phyloP scores from a whole-genome alignment of 1,140 invertebrate genomes.

The Proctacanthus coquilletti region DNA sequence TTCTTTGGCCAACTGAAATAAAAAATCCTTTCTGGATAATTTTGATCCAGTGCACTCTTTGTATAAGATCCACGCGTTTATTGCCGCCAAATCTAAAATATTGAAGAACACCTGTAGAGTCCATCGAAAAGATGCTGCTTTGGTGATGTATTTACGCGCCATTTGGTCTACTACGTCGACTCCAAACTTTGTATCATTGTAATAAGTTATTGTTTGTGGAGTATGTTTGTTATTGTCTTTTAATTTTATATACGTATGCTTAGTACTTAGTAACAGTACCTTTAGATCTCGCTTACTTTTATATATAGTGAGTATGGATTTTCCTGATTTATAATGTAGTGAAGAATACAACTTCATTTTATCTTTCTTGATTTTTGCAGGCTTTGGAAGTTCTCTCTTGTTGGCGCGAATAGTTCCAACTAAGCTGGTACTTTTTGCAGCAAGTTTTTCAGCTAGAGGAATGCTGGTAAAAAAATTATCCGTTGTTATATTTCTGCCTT shows the following conservation, averaged over 20 bases:
- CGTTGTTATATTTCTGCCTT: slow-evolving; percentile 15
- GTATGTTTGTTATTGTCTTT: slow-evolving; percentile 7
- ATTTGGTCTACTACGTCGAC: slow-evolving; percentile 7
- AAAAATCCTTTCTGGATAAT: too few species aligned
- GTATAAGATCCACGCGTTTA: too few species aligned
- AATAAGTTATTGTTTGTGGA: slow-evolving; percentile 11
- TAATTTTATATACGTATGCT: slow-evolving; percentile 7
- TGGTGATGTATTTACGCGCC: slow-evolving; percentile 12
- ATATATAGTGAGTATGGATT: slow-evolving; percentile 10
- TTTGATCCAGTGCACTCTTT: too few species aligned
- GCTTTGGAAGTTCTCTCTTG: slow-evolving; percentile 7
- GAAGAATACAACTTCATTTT: slow-evolving; percentile 8
- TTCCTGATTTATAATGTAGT: slow-evolving; percentile 8
- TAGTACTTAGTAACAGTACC: slow-evolving; percentile 9
- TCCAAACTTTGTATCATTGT: slow-evolving; percentile 13
- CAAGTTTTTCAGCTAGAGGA: slow-evolving; percentile 10
- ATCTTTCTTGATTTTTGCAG: slow-evolving; percentile 9
- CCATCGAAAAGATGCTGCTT: too few species aligned
- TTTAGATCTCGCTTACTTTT: slow-evolving; percentile 13
- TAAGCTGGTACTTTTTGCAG: slow-evolving; percentile 9
- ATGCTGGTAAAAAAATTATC: slow-evolving; percentile 17
- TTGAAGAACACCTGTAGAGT: too few species aligned
- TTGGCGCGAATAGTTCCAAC: slow-evolving; percentile 9
- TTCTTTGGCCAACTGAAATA: too few species aligned
- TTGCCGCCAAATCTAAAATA: too few species aligned